Percentiles rank a stretch among this genome's conserved stretches.
These are phyloP conservation scores for Sipha flava DNA, from an alignment of 1,140 invertebrate species.

Conservation along the genomic window DNA sequence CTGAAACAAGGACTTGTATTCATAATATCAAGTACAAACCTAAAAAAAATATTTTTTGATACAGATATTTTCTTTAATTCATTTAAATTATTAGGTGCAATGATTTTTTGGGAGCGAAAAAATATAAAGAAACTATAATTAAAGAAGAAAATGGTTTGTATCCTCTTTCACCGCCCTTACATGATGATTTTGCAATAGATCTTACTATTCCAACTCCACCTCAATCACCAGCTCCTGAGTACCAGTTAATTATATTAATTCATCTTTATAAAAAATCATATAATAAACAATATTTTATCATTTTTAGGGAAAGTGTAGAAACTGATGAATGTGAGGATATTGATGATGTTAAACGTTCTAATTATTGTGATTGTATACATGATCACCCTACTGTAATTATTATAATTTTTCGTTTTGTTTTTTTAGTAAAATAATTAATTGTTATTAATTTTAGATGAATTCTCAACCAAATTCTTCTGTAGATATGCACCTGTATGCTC, in stretches of 20 bases:
- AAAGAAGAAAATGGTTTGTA: neutral
- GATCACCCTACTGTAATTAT: neutral
- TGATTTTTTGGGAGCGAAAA: neutral
- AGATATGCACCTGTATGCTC: neutral
- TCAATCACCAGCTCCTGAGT: constrained; percentile 21
- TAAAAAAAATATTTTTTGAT: neutral
- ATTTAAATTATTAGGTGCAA: neutral
- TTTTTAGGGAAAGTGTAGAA: constrained; percentile 4
- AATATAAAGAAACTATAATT: neutral
- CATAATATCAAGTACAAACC: constrained; percentile 10
- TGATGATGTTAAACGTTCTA: neutral
- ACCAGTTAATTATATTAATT: neutral
- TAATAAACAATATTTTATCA: neutral
- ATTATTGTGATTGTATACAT: constrained; percentile 19
- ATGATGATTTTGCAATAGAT: neutral
- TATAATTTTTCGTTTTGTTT: neutral
- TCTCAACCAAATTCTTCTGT: neutral
- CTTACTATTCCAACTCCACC: neutral
- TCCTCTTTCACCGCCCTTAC: neutral
- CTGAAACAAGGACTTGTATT: constrained; percentile 13
- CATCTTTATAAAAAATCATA: neutral
- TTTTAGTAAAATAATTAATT: neutral
- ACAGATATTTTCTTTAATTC: neutral
- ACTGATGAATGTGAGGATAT: neutral
- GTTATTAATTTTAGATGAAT: neutral